Base-by-base conservation (phyloP, 2,797 vertebrate genomes). In the Ispidina picta region DNA sequence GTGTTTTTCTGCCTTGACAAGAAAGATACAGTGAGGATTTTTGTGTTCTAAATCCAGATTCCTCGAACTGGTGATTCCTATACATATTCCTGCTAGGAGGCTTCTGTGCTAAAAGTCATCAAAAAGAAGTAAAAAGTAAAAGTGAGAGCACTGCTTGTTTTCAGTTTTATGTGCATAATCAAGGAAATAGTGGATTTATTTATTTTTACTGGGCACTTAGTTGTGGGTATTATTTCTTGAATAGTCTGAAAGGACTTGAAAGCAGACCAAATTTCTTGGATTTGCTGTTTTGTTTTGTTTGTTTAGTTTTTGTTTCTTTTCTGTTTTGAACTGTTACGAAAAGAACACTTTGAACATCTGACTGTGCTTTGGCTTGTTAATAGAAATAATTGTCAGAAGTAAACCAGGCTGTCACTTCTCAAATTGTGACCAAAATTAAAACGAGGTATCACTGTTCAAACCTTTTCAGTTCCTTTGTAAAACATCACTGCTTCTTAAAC, bases 131-230 rank as follows among this genome's bases (percentile, higher is more conserved):
- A 46, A n/a, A 44, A 62, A 48, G 58, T 31, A 41, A 10, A 43
- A 17, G 35, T 3, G 31, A 65, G 55, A 80, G 18, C 1, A 0
- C 49, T 46, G 56, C 71, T 83, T 10, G 17, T 82, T 84, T 82
- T 82, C 46, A 5, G 4, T 59, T 88, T 2, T 0, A 37, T 66
- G 91, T 77, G 49, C 43, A 56, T 86, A 83, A 44, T 73, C 56
- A 16, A 91, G 60, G 71, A 75, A 94, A 91, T 6, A 68, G 46
- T 33, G 52, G 54, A 26, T 87, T 68, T 72, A 18, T 72, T 64
- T 80, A 39, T 39, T 78, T 73, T 92, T 89, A 14, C 58, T 35
- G 29, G 46, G 20, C 33, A 12, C 41, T 84, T 69, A 59, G 11
- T 26, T 55, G 51, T 56, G 77, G 58, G 56, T 29, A 66, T 75